These are phyloP conservation scores for Hylomyscus alleni DNA, from an alignment of 2,797 vertebrate genomes.

Conservation along the genomic window DNA sequence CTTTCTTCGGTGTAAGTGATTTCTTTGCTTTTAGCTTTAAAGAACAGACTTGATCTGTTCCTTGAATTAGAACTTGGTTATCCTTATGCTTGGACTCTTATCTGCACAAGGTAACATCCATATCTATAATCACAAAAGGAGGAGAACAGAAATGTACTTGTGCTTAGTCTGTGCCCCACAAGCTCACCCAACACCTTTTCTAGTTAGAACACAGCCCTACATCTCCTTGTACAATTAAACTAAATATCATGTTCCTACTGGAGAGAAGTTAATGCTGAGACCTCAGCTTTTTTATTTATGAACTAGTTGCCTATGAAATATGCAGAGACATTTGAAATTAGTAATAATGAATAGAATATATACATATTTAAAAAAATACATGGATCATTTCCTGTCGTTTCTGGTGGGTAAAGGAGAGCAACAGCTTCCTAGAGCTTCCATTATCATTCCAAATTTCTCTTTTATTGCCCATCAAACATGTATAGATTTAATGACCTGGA, in stretches of 20 bases:
- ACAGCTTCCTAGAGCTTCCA: slow-evolving; percentile 57
- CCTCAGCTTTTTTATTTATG: slow-evolving; percentile 74
- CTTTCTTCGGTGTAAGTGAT: slow-evolving; percentile 47
- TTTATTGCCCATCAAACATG: slow-evolving; percentile 81
- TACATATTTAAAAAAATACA: slow-evolving; percentile 69
- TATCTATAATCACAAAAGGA: slow-evolving; percentile 46
- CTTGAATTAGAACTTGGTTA: slow-evolving; percentile 57
- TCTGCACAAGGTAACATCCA: background rate
- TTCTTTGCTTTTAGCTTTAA: slow-evolving; percentile 70
- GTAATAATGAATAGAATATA: slow-evolving; percentile 73
- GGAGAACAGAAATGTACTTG: slow-evolving; percentile 43
- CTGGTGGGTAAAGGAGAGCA: slow-evolving; percentile 51
- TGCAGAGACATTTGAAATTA: slow-evolving; percentile 71
- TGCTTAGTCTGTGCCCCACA: slow-evolving; percentile 65
- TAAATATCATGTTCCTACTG: background rate
- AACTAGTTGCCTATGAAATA: slow-evolving; percentile 76
- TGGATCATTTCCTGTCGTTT: slow-evolving; percentile 74
- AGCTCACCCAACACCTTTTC: background rate
- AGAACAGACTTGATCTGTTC: slow-evolving; percentile 61
- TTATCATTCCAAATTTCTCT: slow-evolving; percentile 72
- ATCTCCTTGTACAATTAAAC: slow-evolving; percentile 61
- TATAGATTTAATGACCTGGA: slow-evolving; percentile 84
- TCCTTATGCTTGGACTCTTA: slow-evolving; percentile 36
- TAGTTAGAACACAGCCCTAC: background rate
- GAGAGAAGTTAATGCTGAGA: slow-evolving; percentile 55